Evolutionary conservation across 2,888 invertebrate species (phyloP).

Genomic region (Euzophera pinguis): DNA sequence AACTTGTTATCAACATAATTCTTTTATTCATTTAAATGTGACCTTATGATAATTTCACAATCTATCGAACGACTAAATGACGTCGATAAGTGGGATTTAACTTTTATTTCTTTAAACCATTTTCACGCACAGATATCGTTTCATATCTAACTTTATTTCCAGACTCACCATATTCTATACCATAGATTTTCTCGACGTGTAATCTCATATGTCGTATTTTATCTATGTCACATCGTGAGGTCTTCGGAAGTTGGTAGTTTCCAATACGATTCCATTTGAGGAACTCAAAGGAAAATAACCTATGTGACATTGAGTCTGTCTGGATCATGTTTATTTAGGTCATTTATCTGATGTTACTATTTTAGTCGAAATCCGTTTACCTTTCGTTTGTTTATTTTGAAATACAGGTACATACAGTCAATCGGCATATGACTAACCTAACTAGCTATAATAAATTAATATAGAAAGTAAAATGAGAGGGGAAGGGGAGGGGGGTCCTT

Average conservation of each 20-base stretch:
- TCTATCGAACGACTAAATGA: no score
- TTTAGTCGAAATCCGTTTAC: neutral
- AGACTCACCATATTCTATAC: neutral
- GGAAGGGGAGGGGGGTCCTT: no score
- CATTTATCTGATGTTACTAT: neutral
- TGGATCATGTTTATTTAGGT: neutral
- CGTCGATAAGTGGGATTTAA: no score
- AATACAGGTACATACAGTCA: neutral
- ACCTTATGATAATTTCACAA: no score
- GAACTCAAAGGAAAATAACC: neutral
- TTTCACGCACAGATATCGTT: neutral
- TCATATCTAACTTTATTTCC: neutral
- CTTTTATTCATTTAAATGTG: no score
- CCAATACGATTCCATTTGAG: slow-evolving; percentile 5
- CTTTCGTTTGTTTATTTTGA: neutral
- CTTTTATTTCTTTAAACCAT: neutral
- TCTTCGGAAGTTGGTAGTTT: slow-evolving; percentile 1
- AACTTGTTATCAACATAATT: no score
- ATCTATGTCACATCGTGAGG: neutral
- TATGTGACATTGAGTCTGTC: neutral
- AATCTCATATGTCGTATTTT: slow-evolving; percentile 6
- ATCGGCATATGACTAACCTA: no score
- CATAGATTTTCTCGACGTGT: neutral
- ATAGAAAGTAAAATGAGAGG: no score
- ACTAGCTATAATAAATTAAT: no score